Conservation (phyloP, 2,888 invertebrate genomes). For the Athalia cordata region DNA sequence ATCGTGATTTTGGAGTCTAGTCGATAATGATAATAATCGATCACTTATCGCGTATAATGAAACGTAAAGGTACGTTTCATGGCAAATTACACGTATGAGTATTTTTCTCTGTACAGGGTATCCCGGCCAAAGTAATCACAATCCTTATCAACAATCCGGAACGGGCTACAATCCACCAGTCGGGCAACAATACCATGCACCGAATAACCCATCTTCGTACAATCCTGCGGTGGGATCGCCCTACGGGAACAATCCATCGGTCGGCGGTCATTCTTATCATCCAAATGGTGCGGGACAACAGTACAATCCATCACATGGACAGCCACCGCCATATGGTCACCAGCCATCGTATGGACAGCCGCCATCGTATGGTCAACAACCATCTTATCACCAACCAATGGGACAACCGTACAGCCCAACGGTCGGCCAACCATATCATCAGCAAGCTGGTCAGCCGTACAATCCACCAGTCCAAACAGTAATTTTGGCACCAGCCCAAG, state of each 20-base stretch:
- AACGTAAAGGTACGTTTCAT: background rate
- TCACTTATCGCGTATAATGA: background rate
- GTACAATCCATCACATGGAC: slow-evolving; percentile 42
- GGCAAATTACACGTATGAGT: background rate
- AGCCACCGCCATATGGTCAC: slow-evolving; percentile 52
- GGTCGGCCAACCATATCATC: slow-evolving; percentile 47
- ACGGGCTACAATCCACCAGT: slow-evolving; percentile 58
- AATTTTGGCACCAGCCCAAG: slow-evolving; percentile 55
- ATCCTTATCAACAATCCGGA: slow-evolving; percentile 12
- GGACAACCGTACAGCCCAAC: slow-evolving; percentile 56
- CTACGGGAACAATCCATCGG: slow-evolving; percentile 48
- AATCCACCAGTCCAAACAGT: slow-evolving; percentile 62
- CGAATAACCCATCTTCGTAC: slow-evolving; percentile 6
- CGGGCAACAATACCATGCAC: slow-evolving; percentile 54
- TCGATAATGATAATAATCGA: background rate
- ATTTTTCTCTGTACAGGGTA: slow-evolving; percentile 1
- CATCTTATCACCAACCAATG: slow-evolving; percentile 48
- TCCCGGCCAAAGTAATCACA: slow-evolving; percentile 25
- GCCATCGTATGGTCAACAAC: slow-evolving; percentile 50
- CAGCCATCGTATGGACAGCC: slow-evolving; percentile 34
- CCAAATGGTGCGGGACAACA: slow-evolving; percentile 45
- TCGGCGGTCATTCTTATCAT: slow-evolving; percentile 15
- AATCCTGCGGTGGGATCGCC: slow-evolving; percentile 41
- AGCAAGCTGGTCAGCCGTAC: slow-evolving; percentile 51
- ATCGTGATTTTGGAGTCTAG: background rate